Evolutionary conservation across 2,797 vertebrate species (phyloP).

Genomic region (Sebastes wilsoni): DNA sequence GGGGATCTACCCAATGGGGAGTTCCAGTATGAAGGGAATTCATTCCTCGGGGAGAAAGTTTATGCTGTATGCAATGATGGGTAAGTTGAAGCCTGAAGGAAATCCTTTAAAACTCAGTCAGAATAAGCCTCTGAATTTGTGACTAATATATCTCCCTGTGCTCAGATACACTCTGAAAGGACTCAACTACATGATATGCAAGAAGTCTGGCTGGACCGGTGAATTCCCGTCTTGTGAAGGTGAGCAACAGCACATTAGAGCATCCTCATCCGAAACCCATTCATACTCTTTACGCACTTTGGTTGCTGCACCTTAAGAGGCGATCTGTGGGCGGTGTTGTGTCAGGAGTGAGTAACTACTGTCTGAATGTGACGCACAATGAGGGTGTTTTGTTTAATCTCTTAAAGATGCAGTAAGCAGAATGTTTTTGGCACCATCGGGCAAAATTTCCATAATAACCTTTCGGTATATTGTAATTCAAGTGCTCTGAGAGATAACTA

Average conservation of each 20-base stretch:
- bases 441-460: no score
- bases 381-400: neutral
- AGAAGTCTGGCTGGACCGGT: constrained; percentile 66
- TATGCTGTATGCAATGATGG: constrained; percentile 69
- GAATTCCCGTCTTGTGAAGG: constrained; percentile 68
- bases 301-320: neutral
- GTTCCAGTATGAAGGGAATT: constrained; percentile 49
- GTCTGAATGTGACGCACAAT: neutral
- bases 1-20: constrained; percentile 67
- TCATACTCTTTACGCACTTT: neutral
- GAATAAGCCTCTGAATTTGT: neutral
- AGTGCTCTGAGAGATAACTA: no score
- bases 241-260: constrained; percentile 17
- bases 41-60: constrained; percentile 48
- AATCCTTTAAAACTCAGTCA: neutral
- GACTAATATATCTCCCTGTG: neutral
- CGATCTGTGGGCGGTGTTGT: neutral
- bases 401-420: neutral
- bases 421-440: fast-evolving
- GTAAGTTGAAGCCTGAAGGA: constrained; percentile 43
- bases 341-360: neutral
- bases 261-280: neutral
- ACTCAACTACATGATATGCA: constrained; percentile 59
- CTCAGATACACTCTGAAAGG: constrained; percentile 73
- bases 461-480: no score